Evolutionary conservation across 2,888 invertebrate species (phyloP), one percentile per base, ranked within the genome.

Genomic region (Rhagophthalmus giganteus): DNA sequence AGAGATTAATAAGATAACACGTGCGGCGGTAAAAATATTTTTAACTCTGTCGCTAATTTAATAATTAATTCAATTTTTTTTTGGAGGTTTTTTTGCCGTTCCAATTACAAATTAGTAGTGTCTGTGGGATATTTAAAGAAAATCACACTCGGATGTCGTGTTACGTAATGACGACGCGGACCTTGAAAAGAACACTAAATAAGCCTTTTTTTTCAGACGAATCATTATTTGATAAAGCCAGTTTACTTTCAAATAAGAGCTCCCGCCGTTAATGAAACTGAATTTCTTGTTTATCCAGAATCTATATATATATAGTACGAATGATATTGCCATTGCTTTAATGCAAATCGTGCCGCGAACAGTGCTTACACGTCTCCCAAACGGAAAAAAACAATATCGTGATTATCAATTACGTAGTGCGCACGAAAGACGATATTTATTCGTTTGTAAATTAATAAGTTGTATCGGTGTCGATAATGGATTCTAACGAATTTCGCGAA

Each of bases 401-500:
- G 10, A 27, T 2, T 27, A 27, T 27, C 10, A 3, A 27, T 27
- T 4, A 27, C 27, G 27, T 9, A 6, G 11, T 10, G 27, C 2
- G 6, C n/a, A 27, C n/a, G 2, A 11, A 24, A 24, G 6, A 24
- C 24, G 5, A 24, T n/a, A n/a, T n/a, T n/a, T n/a, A n/a, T n/a
- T n/a, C n/a, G n/a, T n/a, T n/a, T n/a, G n/a, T n/a, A n/a, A n/a
- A n/a, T n/a, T n/a, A n/a, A n/a, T n/a, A n/a, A n/a, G n/a, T n/a
- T n/a, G n/a, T n/a, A n/a, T n/a, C n/a, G n/a, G n/a, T 5, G 24
- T 24, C 24, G 24, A 33, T 13, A 4, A 55, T 55, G 55, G 85
- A 88, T 55, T 74, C 94, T 7, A 77, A 81, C 10, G 89, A 91
- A 69, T 71, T 96, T 44, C 35, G 91, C 90, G 31, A 46, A 57